Percentiles rank a stretch among this genome's conserved stretches.
These are phyloP conservation scores for Laothoe populi DNA, from an alignment of 2,888 invertebrate genomes.

Conservation along the genomic window DNA sequence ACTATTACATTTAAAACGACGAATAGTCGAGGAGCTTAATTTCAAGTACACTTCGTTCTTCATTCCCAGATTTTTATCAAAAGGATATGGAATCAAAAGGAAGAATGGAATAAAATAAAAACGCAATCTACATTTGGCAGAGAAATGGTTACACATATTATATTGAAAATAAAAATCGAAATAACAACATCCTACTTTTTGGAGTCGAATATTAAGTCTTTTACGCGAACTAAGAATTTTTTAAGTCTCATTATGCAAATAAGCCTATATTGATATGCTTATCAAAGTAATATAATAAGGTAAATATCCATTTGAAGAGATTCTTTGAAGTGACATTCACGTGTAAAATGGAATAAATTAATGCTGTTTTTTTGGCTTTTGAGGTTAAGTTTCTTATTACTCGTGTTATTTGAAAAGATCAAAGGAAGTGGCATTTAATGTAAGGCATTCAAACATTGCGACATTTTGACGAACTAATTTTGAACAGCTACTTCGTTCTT, in stretches of 20 bases:
- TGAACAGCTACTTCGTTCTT: neutral
- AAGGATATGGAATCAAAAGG: too few relatives aligned
- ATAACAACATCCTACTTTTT: too few relatives aligned
- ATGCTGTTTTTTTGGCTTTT: conserved; percentile 28
- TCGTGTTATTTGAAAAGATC: conserved; percentile 31
- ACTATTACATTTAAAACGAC: too few relatives aligned
- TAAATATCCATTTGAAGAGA: conserved; percentile 55
- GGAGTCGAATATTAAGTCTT: too few relatives aligned
- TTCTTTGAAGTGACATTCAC: conserved; percentile 50
- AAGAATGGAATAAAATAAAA: too few relatives aligned
- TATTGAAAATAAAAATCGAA: neutral
- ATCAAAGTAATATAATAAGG: conserved; percentile 58
- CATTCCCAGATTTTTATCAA: too few relatives aligned
- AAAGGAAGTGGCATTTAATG: conserved; percentile 29
- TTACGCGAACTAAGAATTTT: neutral
- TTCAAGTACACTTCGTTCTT: too few relatives aligned
- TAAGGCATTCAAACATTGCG: neutral
- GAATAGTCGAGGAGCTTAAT: too few relatives aligned
- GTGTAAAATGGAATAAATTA: conserved; percentile 39
- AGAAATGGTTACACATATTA: too few relatives aligned
- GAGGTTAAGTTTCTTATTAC: conserved; percentile 31
- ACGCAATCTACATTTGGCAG: too few relatives aligned
- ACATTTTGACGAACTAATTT: neutral
- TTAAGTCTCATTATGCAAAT: conserved; percentile 18
- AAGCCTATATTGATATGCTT: conserved; percentile 50